A percentile compares a stretch with the other conserved stretches of the same genome.
phyloP scores from a whole-genome alignment of 2,888 invertebrate species.

The Nematopogon swammerdamellus region DNA sequence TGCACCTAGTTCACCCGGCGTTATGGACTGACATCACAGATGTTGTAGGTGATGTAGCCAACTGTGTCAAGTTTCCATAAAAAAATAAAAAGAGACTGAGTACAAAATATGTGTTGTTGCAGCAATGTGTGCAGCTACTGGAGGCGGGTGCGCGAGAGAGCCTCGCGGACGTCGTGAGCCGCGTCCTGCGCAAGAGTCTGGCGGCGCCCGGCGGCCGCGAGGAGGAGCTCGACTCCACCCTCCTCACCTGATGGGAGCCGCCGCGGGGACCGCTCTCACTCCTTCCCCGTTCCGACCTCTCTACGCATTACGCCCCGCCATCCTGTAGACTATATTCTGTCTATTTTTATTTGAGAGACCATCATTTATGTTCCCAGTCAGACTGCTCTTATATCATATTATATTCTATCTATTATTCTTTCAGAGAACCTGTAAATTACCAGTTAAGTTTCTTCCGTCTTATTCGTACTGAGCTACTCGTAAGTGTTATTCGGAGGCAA shows the following conservation, averaged over 20 bases:
- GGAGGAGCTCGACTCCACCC: slow-evolving; percentile 90
- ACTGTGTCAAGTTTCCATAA: too few species aligned
- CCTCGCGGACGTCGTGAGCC: slow-evolving; percentile 83
- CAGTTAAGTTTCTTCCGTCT: too few species aligned
- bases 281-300: not conserved
- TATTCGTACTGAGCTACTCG: too few species aligned
- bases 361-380: not conserved
- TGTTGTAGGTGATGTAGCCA: too few species aligned
- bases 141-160: slow-evolving; percentile 89
- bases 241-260: slow-evolving; percentile 66
- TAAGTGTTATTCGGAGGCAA: too few species aligned
- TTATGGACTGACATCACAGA: too few species aligned
- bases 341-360: too few species aligned
- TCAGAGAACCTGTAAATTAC: too few species aligned
- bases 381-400: not conserved
- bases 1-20: too few species aligned
- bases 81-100: too few species aligned
- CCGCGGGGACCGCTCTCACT: not conserved
- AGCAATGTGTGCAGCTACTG: slow-evolving; percentile 72
- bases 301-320: too few species aligned
- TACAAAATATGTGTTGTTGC: slow-evolving; percentile 20
- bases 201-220: slow-evolving; percentile 79
- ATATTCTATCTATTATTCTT: not conserved
- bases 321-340: too few species aligned
- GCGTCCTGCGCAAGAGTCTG: slow-evolving; percentile 78